These are phyloP conservation scores for Caenorhabditis japonica DNA, from an alignment of 2,888 invertebrate species.

Conservation along the genomic window DNA sequence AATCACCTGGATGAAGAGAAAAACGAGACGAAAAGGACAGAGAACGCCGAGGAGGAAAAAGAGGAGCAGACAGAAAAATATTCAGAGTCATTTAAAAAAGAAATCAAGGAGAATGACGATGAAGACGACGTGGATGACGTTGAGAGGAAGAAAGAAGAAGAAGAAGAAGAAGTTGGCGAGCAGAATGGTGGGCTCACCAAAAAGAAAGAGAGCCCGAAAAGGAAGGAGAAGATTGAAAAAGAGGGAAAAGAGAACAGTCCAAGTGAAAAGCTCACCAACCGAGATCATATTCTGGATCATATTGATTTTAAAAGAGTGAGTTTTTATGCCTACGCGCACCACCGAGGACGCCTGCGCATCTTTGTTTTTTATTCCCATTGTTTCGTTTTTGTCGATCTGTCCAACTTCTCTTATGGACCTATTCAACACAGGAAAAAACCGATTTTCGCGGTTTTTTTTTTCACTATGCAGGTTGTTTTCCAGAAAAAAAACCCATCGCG, in stretches of 20 bases:
- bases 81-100: background rate
- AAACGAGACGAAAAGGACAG: background rate
- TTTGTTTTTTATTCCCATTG: too few relatives aligned
- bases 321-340: too few relatives aligned
- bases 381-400: too few relatives aligned
- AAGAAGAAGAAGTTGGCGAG: background rate
- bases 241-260: slow-evolving; percentile 37
- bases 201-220: slow-evolving; percentile 38
- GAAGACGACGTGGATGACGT: background rate
- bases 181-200: slow-evolving; percentile 10
- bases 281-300: slow-evolving; percentile 45
- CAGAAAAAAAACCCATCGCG: too few relatives aligned
- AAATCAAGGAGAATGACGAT: background rate
- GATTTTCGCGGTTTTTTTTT: too few relatives aligned
- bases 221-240: slow-evolving; percentile 24
- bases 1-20: background rate
- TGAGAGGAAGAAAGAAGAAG: background rate
- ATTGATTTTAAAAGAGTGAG: slow-evolving; percentile 45
- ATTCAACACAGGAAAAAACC: too few relatives aligned
- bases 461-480: too few relatives aligned
- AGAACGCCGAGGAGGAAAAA: background rate
- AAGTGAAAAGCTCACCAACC: slow-evolving; percentile 16
- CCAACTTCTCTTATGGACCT: too few relatives aligned
- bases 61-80: background rate
- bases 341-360: too few relatives aligned